Evolutionary conservation across 2,797 vertebrate genomes (phyloP), one percentile per base, ranked within the genome.

Genomic region (Alcedo quadribrachys): DNA sequence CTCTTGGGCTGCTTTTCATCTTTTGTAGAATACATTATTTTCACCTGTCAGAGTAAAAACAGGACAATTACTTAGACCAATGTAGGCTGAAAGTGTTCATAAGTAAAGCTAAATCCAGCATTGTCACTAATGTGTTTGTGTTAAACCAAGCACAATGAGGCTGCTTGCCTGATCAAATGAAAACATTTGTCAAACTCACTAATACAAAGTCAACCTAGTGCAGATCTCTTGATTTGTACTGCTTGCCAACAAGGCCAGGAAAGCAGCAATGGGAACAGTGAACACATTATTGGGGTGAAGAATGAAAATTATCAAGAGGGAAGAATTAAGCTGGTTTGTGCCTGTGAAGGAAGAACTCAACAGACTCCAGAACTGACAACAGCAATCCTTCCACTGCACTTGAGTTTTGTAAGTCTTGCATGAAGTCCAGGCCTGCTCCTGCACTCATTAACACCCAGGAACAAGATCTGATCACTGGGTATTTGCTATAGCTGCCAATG

Each of bases 41-140:
- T 96, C 96, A 85, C 91, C 89, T 97, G 95, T 97, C 94, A 96
- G 87, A 76, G 25, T 94, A 89, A 95, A 92, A 96, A 91, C 90
- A 96, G 85, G 69, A 97, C 96, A 97, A 97, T 98, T 98, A 97
- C 95, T 97, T 95, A 96, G 91, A 93, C 92, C 96, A 96, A 71
- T 83, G 87, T 85, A 89, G 88, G 82, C 87, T 80, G 57, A 82
- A 95, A 91, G 66, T 92, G 77, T 93, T 96, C 90, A 96, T 93
- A 92, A 94, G 89, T 92, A 68, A 93, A 91, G 90, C 81, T 93
- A 96, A 97, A 93, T 75, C 76, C 90, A 90, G 73, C 66, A 77
- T 58, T 78, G 73, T 85, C 95, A 76, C 78, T 83, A 75, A 78
- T 14, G 46, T 71, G 57, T 73, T 88, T 8, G 5, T 63, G 68